Base-by-base conservation (phyloP, 2,797 vertebrate species). In the Enteromius trimaculatus region DNA sequence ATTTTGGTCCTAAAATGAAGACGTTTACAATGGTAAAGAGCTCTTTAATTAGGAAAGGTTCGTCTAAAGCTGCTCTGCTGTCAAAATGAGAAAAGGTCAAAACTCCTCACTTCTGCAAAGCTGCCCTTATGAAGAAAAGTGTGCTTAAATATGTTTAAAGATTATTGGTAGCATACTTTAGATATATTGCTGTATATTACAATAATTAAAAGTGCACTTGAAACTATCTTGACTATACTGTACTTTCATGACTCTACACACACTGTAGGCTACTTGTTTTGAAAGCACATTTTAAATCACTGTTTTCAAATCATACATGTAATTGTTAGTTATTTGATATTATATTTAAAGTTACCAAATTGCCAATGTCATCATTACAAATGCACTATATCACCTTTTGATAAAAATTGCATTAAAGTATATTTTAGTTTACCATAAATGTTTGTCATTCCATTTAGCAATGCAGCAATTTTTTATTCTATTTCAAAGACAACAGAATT, bases 1-100 rank as follows among this genome's bases (percentile, higher is more conserved):
- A 86, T 80, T 37, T 17, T 82, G 78, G 60, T 71, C 66, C 69
- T 82, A 74, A 68, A 60, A 79, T 42, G 19, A 81, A 75, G 79
- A 80, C 3, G 42, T 29, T 49, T 55, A 17, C 34, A 62, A 55
- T 42, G 39, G 13, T 62, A 39, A 47, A 47, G 10, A 1, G 6
- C 58, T 79, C 29, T 64, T 77, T 79, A 76, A 83, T 83, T 83
- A 68, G 34, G 3, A 76, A 62, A 77, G 21, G 51, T 77, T 83
- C 4, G 44, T 83, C 49, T 58, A 34, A 69, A 69, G 44, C 64
- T 42, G 37, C 7, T 58, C 11, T 55, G 34, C 13, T 51, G 26
- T 53, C 1, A 1, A 53, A 62, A 6, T 51, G 29, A 70, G 37
- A 69, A 81, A 81, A 78, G 44, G 39, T 55, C 11, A 37, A 75